phyloP scores from a whole-genome alignment of 2,797 vertebrate species.

The Triplophysa yarkandensis region DNA sequence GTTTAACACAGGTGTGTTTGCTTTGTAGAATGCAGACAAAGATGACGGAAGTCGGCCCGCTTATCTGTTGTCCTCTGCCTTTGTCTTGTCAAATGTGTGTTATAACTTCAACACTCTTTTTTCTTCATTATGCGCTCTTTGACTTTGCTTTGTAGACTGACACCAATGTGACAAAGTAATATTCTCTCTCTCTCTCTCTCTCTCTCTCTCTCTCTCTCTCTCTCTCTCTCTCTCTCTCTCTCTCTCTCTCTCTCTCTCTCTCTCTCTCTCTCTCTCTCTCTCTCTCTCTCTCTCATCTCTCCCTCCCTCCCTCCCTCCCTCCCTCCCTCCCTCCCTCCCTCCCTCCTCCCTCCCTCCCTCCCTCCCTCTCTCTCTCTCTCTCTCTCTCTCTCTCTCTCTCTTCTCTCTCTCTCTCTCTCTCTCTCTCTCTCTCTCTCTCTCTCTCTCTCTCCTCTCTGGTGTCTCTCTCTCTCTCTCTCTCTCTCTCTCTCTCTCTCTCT shows the following conservation, averaged over 20 bases:
- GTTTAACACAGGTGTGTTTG: constrained; percentile 60
- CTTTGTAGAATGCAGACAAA: constrained; percentile 52
- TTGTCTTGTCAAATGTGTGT: constrained; percentile 58
- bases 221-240: constrained; percentile 21
- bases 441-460: not conserved
- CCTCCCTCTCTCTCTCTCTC: not conserved
- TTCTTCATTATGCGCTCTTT: constrained; percentile 31
- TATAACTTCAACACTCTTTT: constrained; percentile 30
- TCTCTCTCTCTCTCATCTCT: constrained; percentile 21
- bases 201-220: constrained; percentile 33
- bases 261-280: constrained; percentile 27
- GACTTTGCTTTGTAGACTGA: constrained; percentile 21
- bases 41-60: constrained; percentile 53
- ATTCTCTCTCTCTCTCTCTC: constrained; percentile 1
- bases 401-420: constrained; percentile 34
- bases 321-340: too few species aligned
- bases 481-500: not conserved
- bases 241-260: constrained; percentile 10
- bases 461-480: constrained; percentile 13
- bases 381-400: constrained; percentile 52
- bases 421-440: constrained; percentile 7
- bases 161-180: constrained; percentile 35
- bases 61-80: constrained; percentile 54
- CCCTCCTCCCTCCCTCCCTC: constrained; percentile 13
- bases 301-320: not conserved